Evolutionary conservation across 2,797 vertebrate genomes (phyloP), one percentile per base, ranked within the genome.

Genomic region (Crypturellus tataupa): DNA sequence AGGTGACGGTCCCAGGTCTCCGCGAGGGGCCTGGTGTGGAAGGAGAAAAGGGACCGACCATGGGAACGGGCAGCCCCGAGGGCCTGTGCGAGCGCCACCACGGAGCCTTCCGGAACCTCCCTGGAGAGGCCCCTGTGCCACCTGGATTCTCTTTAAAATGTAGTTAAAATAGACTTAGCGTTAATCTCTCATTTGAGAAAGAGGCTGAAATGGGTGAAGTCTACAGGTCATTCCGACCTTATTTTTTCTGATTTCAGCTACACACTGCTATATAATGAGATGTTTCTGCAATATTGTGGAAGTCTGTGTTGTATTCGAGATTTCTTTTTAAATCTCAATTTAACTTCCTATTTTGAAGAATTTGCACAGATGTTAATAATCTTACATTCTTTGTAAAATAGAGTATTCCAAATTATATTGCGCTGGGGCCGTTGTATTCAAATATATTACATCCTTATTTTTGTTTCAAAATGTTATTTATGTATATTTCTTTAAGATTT

Each of bases 11-110:
- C 16, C 17, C 21, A 31, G 29, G 27, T 49, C 59, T 24, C n/a
- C 6, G 5, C 16, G 31, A 21, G 0, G 8, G 29, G 4, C 23
- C 6, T 3, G 0, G 15, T 23, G 23, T 21, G 14, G 33, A 24
- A 11, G 3, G 47, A 14, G 37, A 9, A 56, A 27, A 18, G 4
- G 5, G 16, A 67, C 12, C 42, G 16, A 67, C 12, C 42, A 25
- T 12, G 33, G 24, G 20, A 24, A 12, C 35, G 21, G 7, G 6
- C 12, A 39, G 25, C 47, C 27, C 21, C 2, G 0, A 46, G 6
- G 37, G 1, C n/a, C 47, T 31, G 13, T 0, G 33, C 19, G 11
- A 40, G 18, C 35, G 10, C 46, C 29, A 9, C 33, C 46, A 49
- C 35, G n/a, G 42, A 16, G 4, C 12, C 44, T 27, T 60, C 44